Evolutionary conservation across 2,113 vertebrate species (phyloP).

Genomic region (Paralichthys olivaceus): DNA sequence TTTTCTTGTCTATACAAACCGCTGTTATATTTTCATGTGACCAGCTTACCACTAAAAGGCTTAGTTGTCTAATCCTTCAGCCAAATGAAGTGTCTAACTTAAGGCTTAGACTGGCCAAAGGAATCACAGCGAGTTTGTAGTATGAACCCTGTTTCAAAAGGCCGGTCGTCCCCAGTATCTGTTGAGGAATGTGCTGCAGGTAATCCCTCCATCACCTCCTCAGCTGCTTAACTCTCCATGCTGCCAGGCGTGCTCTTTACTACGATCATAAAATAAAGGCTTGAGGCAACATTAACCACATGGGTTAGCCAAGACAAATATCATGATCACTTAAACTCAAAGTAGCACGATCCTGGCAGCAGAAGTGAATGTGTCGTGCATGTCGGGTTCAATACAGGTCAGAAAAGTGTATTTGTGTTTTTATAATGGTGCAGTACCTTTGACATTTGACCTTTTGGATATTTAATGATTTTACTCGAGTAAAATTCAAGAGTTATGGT

Average conservation of each 20-base stretch:
- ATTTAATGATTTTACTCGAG: no score
- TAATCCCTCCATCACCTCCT: not conserved
- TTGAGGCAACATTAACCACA: not conserved
- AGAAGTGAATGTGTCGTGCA: no score
- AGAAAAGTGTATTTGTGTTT: no score
- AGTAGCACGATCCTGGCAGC: not conserved
- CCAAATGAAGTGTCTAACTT: conserved; percentile 75
- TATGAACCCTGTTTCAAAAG: conserved; percentile 15
- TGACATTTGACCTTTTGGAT: not conserved
- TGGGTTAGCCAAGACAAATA: not conserved
- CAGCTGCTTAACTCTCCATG: not conserved
- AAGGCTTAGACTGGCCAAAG: conserved; percentile 48
- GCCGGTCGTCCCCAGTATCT: not conserved
- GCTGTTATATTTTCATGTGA: conserved; percentile 71
- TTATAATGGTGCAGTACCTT: no score
- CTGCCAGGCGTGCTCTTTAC: not conserved
- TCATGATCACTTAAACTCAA: not conserved
- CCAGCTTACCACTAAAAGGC: conserved; percentile 77
- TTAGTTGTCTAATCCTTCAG: conserved; percentile 77
- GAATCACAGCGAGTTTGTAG: conserved; percentile 58
- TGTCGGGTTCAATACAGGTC: no score
- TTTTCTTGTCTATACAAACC: conserved; percentile 59
- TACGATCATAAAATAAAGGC: not conserved
- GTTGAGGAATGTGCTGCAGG: conserved; percentile 10
- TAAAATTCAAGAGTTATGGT: no score